Evolutionary conservation across 1,140 invertebrate species (phyloP).

Genomic region (Myzus persicae): DNA sequence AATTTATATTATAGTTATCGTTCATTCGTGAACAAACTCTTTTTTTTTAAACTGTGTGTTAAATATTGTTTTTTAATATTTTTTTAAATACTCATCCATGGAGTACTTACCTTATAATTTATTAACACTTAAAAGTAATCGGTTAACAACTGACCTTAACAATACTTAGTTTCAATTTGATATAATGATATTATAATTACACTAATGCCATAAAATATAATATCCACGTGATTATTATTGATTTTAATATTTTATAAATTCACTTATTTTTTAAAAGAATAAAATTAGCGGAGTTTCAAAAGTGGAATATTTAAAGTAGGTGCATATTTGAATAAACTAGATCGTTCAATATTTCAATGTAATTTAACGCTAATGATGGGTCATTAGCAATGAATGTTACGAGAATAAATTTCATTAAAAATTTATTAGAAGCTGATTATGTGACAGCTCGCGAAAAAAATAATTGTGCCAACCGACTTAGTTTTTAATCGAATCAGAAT

Average conservation of each 20-base stretch:
- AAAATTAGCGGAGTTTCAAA: background rate
- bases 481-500: background rate
- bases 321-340: background rate
- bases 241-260: conserved; percentile 21
- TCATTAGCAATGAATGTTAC: background rate
- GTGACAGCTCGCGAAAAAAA: background rate
- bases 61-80: background rate
- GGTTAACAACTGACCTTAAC: background rate
- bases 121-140: background rate
- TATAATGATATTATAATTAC: background rate
- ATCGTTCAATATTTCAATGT: background rate
- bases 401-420: background rate
- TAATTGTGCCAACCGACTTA: background rate
- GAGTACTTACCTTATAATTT: background rate
- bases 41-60: background rate
- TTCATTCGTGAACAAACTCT: background rate
- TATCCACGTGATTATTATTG: background rate
- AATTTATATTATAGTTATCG: background rate
- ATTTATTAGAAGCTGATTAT: background rate
- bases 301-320: background rate
- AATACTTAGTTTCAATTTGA: background rate
- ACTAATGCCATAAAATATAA: background rate
- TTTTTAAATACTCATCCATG: background rate
- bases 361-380: background rate
- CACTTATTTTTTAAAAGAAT: background rate